Base-by-base conservation (phyloP, 2,113 vertebrate species). In the Eonycteris spelaea region DNA sequence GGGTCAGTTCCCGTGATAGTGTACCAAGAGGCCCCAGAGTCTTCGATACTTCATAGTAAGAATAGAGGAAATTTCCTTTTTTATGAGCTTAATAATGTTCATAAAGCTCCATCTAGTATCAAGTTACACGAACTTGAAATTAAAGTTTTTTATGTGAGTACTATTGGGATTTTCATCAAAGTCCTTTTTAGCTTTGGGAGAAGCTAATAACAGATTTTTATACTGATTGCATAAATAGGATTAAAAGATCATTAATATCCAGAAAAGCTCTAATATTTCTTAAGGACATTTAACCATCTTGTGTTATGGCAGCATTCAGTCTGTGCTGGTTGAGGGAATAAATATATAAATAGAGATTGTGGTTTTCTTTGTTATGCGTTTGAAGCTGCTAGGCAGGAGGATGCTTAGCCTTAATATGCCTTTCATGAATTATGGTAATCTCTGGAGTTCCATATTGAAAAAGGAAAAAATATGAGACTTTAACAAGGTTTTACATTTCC, bases 181-280 rank as follows among this genome's bases (percentile, higher is more conserved):
- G 40, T 71, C 35, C n/a, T 92, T 95, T 96, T 95, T 59, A 94
- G 59, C 59, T 92, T 55, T 93, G 33, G 40, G 71, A 95, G 45
- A 95, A 91, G 30, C 51, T 83, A 71, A 38, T 63, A 83, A 73
- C 77, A 95, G 38, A 85, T 59, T 91, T 93, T 75, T 92, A 53
- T 82, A 77, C 28, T 78, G 59, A 67, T 86, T 77, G 38, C n/a
- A 40, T 63, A 95, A 91, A 67, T 92, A 59, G n/a, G 30, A 7
- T 86, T 86, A 68, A 73, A n/a, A n/a, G n/a, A n/a, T n/a, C n/a
- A n/a, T n/a, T n/a, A n/a, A 63, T 95, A 87, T 59, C 40, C 43
- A 79, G 80, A 90, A 86, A 84, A 71, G 18, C 26, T 51, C 8
- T 90, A 38, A 90, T 35, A 78, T 61, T 94, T 65, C 68, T 71